Evolutionary conservation across 1,140 invertebrate species (phyloP).

Genomic region (Aphaenogaster floridana): DNA sequence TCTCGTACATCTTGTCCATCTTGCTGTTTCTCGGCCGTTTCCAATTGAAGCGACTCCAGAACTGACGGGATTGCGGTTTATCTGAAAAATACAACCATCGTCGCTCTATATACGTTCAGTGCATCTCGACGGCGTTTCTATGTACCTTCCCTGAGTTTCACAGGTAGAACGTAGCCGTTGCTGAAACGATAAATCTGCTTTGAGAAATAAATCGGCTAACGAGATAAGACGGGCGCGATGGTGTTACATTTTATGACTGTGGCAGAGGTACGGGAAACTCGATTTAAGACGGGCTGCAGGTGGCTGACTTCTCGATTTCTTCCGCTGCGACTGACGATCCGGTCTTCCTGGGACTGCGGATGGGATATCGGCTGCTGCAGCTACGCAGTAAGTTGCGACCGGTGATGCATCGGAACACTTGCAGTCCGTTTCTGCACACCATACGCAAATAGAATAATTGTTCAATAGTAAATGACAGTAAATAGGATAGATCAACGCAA

Average conservation of each 20-base stretch:
- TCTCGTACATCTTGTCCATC: constrained; percentile 74
- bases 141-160: constrained; percentile 66
- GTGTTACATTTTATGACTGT: constrained; percentile 71
- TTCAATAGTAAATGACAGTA: background rate
- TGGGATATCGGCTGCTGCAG: background rate
- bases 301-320: constrained; percentile 36
- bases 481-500: background rate
- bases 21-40: constrained; percentile 73
- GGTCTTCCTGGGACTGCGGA: background rate
- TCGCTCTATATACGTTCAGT: background rate
- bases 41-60: constrained; percentile 68
- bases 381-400: constrained; percentile 11
- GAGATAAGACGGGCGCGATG: constrained; percentile 1
- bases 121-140: background rate
- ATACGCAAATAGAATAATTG: background rate
- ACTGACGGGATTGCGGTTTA: background rate
- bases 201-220: constrained; percentile 33
- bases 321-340: constrained; percentile 17
- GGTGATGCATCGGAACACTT: constrained; percentile 30
- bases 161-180: constrained; percentile 66
- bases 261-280: constrained; percentile 65
- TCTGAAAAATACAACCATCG: constrained; percentile 33
- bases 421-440: constrained; percentile 53
- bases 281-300: constrained; percentile 18
- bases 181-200: constrained; percentile 49